A percentile compares a stretch with the other conserved stretches of the same genome.
Evolutionary conservation across 2,888 invertebrate genomes (phyloP).

Genomic region (Phengaris arion): DNA sequence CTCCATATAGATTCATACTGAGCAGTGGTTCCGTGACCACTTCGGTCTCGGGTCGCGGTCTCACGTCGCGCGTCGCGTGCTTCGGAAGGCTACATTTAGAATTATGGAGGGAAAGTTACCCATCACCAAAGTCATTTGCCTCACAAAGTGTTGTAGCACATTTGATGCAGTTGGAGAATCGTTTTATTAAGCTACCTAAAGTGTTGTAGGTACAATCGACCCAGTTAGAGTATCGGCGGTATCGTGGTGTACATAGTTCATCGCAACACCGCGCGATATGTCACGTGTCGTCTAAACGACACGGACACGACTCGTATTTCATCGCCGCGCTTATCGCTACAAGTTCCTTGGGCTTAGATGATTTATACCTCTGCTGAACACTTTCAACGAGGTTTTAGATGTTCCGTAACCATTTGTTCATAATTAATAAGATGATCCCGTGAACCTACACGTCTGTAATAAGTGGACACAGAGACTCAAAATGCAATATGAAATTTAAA

Average conservation of each 20-base stretch:
- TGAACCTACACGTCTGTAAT: neutral
- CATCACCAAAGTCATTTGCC: too few species aligned
- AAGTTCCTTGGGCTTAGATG: conserved; percentile 60
- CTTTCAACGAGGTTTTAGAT: conserved; percentile 48
- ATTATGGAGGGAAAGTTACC: too few species aligned
- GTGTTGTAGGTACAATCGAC: conserved; percentile 8
- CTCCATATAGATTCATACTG: too few species aligned
- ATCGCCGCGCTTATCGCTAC: conserved; percentile 64
- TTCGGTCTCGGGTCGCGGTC: too few species aligned
- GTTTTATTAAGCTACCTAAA: neutral
- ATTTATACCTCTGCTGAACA: conserved; percentile 64
- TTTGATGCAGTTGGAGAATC: neutral
- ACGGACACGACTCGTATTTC: conserved; percentile 54
- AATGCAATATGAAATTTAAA: neutral
- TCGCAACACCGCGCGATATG: conserved; percentile 51
- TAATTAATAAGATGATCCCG: conserved; percentile 28
- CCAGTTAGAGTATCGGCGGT: conserved; percentile 32
- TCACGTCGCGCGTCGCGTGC: too few species aligned
- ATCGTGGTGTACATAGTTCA: conserved; percentile 38
- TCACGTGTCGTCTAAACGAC: conserved; percentile 51
- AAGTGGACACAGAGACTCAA: neutral
- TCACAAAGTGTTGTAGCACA: too few species aligned
- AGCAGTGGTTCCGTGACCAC: too few species aligned
- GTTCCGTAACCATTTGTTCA: conserved; percentile 19
- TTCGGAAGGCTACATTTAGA: too few species aligned